Evolutionary conservation across 2,888 invertebrate species (phyloP).

Genomic region (Andrena hattorfiana): DNA sequence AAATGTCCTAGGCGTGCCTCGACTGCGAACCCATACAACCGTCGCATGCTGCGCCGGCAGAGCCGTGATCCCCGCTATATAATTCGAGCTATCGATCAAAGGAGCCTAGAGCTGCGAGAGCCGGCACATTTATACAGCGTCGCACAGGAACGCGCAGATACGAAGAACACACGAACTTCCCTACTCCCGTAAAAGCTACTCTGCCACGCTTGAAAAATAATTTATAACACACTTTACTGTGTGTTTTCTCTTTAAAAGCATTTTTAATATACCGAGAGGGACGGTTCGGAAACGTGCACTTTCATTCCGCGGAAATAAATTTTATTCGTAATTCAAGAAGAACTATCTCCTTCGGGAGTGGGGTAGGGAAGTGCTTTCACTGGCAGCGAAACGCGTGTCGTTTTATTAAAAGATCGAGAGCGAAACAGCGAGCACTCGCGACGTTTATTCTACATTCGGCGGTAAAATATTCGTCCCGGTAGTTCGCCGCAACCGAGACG

Average conservation of each 20-base stretch:
- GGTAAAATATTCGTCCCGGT: conserved; percentile 4
- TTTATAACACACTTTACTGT: conserved; percentile 56
- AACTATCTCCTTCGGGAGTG: conserved; percentile 19
- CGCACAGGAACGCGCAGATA: neutral
- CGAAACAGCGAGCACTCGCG: conserved; percentile 5
- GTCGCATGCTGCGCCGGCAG: neutral
- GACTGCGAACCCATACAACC: neutral
- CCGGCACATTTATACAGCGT: conserved; percentile 33
- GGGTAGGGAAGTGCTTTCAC: neutral
- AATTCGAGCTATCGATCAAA: conserved; percentile 53
- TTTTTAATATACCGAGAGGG: conserved; percentile 52
- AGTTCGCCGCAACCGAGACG: neutral
- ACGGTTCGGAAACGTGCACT: conserved; percentile 13
- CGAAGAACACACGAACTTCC: conserved; percentile 41
- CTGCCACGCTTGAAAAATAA: conserved; percentile 60
- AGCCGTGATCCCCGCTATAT: conserved; percentile 17
- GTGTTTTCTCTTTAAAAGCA: conserved; percentile 61
- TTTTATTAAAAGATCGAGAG: conserved; percentile 1
- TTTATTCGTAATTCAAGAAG: conserved; percentile 22
- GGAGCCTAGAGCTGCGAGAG: conserved; percentile 27
- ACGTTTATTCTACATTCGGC: neutral
- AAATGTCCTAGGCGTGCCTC: conserved; percentile 7
- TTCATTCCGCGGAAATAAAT: conserved; percentile 49
- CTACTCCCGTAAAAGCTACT: conserved; percentile 47
- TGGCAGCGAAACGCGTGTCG: neutral